phyloP scores from a whole-genome alignment of 1,140 invertebrate genomes.

The Drosophila watanabei region DNA sequence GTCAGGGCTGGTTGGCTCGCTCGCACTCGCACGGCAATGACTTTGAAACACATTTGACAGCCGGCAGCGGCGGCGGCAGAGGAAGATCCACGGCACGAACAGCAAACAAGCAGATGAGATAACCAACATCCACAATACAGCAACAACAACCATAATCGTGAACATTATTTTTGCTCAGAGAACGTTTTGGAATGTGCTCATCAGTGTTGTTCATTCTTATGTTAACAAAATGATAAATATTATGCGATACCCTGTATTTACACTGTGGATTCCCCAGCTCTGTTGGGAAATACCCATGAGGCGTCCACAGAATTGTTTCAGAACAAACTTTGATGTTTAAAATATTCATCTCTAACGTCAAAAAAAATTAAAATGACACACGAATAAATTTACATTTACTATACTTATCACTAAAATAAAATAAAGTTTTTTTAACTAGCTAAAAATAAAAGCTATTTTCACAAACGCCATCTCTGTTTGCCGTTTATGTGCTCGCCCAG shows the following conservation, averaged over 20 bases:
- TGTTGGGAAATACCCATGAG: not conserved
- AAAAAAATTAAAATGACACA: too few relatives aligned
- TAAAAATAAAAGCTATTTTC: not conserved
- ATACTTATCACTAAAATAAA: not conserved
- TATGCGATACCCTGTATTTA: not conserved
- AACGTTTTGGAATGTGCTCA: conserved; percentile 9
- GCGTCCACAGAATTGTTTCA: not conserved
- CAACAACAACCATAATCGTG: conserved; percentile 10
- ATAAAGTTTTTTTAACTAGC: not conserved
- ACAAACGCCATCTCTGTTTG: not conserved
- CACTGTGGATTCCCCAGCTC: too few relatives aligned
- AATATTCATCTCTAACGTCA: too few relatives aligned
- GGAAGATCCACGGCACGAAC: conserved; percentile 43
- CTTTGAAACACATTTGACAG: conserved; percentile 80
- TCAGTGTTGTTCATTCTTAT: conserved; percentile 4
- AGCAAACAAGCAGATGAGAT: conserved; percentile 16
- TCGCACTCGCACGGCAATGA: conserved; percentile 61
- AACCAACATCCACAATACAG: conserved; percentile 19
- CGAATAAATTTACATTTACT: too few relatives aligned
- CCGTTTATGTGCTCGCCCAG: not conserved
- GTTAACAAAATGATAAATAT: not conserved
- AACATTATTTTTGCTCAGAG: conserved; percentile 4
- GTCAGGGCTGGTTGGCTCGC: conserved; percentile 35
- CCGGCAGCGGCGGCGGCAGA: conserved; percentile 19
- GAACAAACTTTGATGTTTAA: too few relatives aligned